Conservation (phyloP, 2,113 vertebrate species). For the Gobio gobio region DNA sequence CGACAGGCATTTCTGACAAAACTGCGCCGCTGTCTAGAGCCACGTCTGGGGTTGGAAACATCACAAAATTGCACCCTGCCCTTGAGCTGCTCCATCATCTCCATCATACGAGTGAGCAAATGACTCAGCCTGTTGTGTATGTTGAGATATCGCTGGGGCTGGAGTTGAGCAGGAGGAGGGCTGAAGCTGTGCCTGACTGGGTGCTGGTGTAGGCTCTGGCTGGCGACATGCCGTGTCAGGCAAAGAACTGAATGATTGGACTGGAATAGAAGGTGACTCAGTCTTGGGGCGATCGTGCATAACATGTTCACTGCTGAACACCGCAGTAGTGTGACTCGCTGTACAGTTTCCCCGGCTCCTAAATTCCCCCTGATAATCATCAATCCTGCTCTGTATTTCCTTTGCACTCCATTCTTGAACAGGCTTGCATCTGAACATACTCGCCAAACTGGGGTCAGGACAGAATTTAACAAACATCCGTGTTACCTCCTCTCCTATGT, state of each 20-base stretch:
- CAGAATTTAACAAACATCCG: no score
- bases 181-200: background rate
- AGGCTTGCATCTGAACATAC: no score
- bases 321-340: background rate
- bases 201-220: background rate
- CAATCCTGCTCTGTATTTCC: no score
- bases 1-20: background rate
- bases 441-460: no score
- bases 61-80: background rate
- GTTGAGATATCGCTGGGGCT: no score
- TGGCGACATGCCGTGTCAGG: background rate
- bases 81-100: background rate
- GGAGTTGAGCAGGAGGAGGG: background rate
- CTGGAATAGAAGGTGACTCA: background rate
- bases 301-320: background rate
- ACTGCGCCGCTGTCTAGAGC: no score
- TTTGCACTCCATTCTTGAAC: no score
- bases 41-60: background rate
- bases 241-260: background rate
- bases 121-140: background rate
- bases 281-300: no score
- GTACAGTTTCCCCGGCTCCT: no score
- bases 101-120: slow-evolving; percentile 10
- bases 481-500: no score
- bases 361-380: no score